Conservation (phyloP, 2,888 invertebrate species). For the Brachypalpus laphriformis region DNA sequence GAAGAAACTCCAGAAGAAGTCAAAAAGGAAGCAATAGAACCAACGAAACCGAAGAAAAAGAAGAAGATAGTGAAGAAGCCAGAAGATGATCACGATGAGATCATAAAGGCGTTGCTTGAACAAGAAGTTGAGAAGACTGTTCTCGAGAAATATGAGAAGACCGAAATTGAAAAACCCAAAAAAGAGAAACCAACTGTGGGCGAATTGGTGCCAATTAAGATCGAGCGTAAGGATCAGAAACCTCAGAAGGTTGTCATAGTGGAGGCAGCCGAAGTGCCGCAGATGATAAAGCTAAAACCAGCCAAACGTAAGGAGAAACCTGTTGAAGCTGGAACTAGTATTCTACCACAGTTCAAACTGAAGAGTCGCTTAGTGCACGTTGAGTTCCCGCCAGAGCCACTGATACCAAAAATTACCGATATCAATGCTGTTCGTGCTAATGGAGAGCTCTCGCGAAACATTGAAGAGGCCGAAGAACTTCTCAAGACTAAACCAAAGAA, state of each 20-base stretch:
- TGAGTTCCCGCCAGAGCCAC: constrained; percentile 86
- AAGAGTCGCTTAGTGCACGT: constrained; percentile 87
- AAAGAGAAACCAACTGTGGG: constrained; percentile 78
- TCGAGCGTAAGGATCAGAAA: constrained; percentile 86
- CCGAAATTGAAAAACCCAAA: constrained; percentile 81
- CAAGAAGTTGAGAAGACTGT: constrained; percentile 82
- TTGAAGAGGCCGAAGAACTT: constrained; percentile 88
- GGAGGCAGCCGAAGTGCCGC: constrained; percentile 85
- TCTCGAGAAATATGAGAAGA: constrained; percentile 83
- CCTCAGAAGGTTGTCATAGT: constrained; percentile 86
- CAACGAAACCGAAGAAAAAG: constrained; percentile 78
- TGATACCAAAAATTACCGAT: constrained; percentile 84
- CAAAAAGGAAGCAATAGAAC: constrained; percentile 75
- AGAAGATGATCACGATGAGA: constrained; percentile 80
- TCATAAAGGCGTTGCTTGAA: constrained; percentile 80
- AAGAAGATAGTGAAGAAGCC: constrained; percentile 80
- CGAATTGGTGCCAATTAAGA: constrained; percentile 84
- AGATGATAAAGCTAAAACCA: constrained; percentile 86
- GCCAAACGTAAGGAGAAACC: constrained; percentile 83
- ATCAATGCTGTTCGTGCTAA: constrained; percentile 85
- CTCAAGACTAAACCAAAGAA: constrained; percentile 86
- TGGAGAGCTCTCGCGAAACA: constrained; percentile 88
- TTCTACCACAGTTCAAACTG: constrained; percentile 86
- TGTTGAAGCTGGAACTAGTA: constrained; percentile 84
- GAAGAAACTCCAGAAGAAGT: constrained; percentile 78